These are phyloP conservation scores for Hyperoodon ampullatus DNA, from an alignment of 2,113 vertebrate species.

Conservation along the genomic window DNA sequence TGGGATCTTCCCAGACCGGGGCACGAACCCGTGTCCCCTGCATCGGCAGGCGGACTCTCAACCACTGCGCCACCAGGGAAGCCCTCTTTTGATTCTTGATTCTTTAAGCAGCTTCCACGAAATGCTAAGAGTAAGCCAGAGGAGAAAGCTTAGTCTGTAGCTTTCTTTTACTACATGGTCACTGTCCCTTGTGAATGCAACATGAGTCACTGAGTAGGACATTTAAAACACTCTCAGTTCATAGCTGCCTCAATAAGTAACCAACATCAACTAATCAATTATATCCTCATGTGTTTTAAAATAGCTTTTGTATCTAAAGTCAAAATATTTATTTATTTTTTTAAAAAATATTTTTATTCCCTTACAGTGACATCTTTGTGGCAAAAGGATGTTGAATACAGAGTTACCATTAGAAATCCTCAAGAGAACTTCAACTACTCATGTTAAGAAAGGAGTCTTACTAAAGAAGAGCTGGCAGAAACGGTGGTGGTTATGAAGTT, in stretches of 20 bases:
- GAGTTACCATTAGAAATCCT: not conserved
- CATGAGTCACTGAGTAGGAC: not conserved
- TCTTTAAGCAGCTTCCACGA: conserved; percentile 48
- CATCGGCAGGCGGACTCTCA: no score
- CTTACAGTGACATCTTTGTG: not conserved
- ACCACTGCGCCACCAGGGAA: no score
- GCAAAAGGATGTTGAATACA: not conserved
- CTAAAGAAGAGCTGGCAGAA: not conserved
- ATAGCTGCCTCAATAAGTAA: not conserved
- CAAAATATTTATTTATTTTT: not conserved
- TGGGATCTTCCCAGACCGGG: no score
- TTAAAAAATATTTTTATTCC: not conserved
- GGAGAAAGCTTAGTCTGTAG: not conserved
- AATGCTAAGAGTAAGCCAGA: not conserved
- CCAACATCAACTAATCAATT: not conserved
- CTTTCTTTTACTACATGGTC: not conserved
- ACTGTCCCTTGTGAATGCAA: not conserved
- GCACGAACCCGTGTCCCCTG: no score
- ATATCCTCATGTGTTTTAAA: not conserved
- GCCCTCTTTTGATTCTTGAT: conserved; percentile 34
- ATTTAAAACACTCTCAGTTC: not conserved
- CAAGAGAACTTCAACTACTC: not conserved
- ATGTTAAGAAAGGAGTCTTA: not conserved
- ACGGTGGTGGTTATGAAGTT: not conserved
- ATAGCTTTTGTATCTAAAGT: not conserved